Conservation (phyloP, 2,113 vertebrate species). For the Chamaetylas fuelleborni region DNA sequence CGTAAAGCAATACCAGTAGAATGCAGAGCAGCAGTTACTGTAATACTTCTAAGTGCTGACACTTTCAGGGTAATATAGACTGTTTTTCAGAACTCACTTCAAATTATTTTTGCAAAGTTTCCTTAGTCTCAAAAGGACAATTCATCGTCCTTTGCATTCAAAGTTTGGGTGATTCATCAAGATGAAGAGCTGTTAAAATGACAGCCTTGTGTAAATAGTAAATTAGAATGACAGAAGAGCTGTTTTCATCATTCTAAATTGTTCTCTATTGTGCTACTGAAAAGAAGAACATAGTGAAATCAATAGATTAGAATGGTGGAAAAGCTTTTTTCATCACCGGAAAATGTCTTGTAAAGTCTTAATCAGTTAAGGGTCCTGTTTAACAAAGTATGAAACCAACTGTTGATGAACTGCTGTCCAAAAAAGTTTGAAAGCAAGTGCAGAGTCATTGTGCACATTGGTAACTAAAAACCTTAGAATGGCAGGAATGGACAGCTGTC, state of each 20-base stretch:
- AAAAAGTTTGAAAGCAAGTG: not conserved
- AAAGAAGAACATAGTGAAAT: not conserved
- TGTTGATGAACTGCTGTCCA: not conserved
- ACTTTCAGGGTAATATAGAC: not conserved
- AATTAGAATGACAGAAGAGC: not conserved
- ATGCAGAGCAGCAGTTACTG: not conserved
- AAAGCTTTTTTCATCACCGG: not conserved
- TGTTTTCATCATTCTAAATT: not conserved
- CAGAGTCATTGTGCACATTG: not conserved
- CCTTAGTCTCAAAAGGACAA: not conserved
- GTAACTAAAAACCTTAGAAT: conserved; percentile 48
- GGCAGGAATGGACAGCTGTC: conserved; percentile 61
- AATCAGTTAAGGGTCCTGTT: not conserved
- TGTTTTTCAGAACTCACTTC: not conserved
- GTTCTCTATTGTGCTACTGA: not conserved
- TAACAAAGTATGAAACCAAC: not conserved
- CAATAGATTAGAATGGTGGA: not conserved
- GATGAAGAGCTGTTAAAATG: not conserved
- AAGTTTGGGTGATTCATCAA: not conserved
- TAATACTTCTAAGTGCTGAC: not conserved
- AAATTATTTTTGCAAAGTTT: not conserved
- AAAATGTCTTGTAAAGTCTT: not conserved
- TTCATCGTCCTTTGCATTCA: not conserved
- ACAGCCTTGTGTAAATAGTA: not conserved
- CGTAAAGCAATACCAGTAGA: not conserved